Evolutionary conservation across 2,888 invertebrate genomes (phyloP), one percentile per base, ranked within the genome.

Genomic region (Melanotus villosus): DNA sequence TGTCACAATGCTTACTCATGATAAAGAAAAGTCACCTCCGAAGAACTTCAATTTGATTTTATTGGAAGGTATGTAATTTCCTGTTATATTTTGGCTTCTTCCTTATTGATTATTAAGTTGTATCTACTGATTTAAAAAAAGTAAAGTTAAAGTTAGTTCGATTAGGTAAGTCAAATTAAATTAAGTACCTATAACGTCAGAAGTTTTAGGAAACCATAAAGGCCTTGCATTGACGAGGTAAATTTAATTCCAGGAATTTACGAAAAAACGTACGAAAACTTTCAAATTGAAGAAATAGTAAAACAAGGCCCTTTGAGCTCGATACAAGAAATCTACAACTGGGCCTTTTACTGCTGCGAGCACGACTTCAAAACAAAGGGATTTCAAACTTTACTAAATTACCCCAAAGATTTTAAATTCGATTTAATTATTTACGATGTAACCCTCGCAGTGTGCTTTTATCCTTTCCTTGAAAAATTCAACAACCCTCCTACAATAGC

Each of bases 381-480:
- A 0, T 45, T 76, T 7, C 54, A 68, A 41, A 58, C 56, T 0
- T 68, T 78, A 9, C 19, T 73, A 57, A 63, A 70, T 23, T 78
- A 77, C 45, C 76, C 78, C 0, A 66, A 71, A 57, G 56, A 75
- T 58, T 74, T 36, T 43, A 73, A 69, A 47, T 77, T 78, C 60
- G 77, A 78, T 54, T 38, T 78, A 38, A 76, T 78, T 34, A 63
- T 78, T 4, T 77, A 70, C 65, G 78, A 78, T 52, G 45, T 71
- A 9, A 66, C 66, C 6, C 38, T 66, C 1, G 75, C 73, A 6
- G 72, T 74, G 36, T 75, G 72, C 32, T 23, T 77, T 7, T 77
- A 76, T 50, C 73, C 76, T 4, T 38, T 78, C 14, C 72, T 76
- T 0, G 73, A 76, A 23, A 58, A 66, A 32, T 78, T 78, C 63